Percentiles rank a stretch among this genome's conserved stretches.
phyloP scores from a whole-genome alignment of 2,113 vertebrate genomes.

The Brachirus orientalis region DNA sequence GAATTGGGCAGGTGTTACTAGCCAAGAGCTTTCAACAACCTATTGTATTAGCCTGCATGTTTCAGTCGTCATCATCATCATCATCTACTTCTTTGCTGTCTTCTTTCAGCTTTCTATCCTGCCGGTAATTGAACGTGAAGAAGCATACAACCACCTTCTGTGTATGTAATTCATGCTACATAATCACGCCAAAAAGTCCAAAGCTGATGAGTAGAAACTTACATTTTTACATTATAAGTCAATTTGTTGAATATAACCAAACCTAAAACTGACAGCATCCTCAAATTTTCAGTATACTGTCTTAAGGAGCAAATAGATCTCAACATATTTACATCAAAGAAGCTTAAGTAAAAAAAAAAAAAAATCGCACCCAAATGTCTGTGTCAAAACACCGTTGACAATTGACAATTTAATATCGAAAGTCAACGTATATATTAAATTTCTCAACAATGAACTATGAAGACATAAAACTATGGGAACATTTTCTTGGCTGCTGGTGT shows the following conservation, averaged over 20 bases:
- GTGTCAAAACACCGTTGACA: too few species aligned
- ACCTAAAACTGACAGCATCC: too few species aligned
- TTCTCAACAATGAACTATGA: too few species aligned
- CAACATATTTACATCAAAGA: too few species aligned
- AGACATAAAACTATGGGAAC: background rate
- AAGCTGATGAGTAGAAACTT: background rate
- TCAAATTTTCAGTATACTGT: too few species aligned
- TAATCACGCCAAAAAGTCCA: background rate
- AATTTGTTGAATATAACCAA: too few species aligned
- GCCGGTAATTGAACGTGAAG: constrained; percentile 10
- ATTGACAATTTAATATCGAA: too few species aligned
- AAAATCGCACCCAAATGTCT: too few species aligned
- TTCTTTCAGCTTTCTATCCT: constrained; percentile 2
- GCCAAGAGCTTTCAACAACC: constrained; percentile 5
- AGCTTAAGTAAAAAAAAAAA: too few species aligned
- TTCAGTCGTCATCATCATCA: background rate
- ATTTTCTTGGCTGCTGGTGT: background rate
- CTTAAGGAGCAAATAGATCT: too few species aligned
- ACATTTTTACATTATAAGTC: too few species aligned
- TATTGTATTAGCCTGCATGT: background rate
- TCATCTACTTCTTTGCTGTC: background rate
- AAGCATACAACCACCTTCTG: constrained; percentile 5
- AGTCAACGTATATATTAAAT: too few species aligned
- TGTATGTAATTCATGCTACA: background rate
- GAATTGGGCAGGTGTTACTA: background rate